Evolutionary conservation across 2,113 vertebrate genomes (phyloP).

Genomic region (Triplophysa siluroides): DNA sequence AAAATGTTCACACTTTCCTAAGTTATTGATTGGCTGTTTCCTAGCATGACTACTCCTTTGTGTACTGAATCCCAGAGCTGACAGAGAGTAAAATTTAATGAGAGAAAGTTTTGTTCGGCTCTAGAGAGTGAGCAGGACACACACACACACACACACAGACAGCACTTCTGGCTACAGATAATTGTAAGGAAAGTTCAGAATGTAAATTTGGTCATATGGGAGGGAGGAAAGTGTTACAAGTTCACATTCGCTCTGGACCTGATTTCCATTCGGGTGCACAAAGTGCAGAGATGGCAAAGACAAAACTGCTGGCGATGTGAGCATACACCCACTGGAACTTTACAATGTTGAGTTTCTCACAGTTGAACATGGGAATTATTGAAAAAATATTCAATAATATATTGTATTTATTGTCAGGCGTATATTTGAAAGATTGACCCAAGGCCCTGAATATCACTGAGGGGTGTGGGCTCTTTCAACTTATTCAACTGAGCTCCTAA

Average conservation of each 20-base stretch:
- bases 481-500: too few relatives aligned
- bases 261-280: too few relatives aligned
- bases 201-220: neutral
- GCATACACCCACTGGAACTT: neutral
- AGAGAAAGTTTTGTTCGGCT: neutral
- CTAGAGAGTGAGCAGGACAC: neutral
- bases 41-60: neutral
- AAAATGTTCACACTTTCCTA: constrained; percentile 10
- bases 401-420: too few relatives aligned
- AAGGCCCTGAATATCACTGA: too few relatives aligned
- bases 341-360: too few relatives aligned
- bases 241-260: neutral
- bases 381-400: too few relatives aligned
- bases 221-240: neutral
- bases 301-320: neutral
- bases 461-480: too few relatives aligned
- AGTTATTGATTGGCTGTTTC: constrained; percentile 11
- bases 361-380: too few relatives aligned
- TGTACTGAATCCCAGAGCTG: neutral
- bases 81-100: neutral
- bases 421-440: too few relatives aligned
- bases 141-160: neutral
- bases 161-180: neutral
- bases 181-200: neutral
- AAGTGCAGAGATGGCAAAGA: neutral